A percentile compares a stretch with the other conserved stretches of the same genome.
Evolutionary conservation across 2,888 invertebrate genomes (phyloP).

Genomic region (Cosmia pyralina): DNA sequence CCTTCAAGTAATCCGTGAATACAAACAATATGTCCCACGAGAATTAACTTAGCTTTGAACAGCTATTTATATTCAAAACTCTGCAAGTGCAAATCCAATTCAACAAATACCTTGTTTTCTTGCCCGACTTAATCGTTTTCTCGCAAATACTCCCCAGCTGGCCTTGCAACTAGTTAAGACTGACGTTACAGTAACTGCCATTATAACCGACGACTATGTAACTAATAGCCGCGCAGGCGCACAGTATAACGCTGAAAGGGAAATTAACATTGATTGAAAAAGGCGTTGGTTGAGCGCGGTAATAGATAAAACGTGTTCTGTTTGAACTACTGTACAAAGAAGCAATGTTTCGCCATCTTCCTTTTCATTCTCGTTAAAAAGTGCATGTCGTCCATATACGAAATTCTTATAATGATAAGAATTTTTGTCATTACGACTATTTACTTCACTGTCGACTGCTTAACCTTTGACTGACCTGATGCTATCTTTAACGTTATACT

Average conservation of each 20-base stretch:
- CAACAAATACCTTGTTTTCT: slow-evolving; percentile 23
- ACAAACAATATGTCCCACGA: slow-evolving; percentile 17
- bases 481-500: slow-evolving; percentile 14
- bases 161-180: slow-evolving; percentile 59
- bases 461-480: slow-evolving; percentile 32
- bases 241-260: slow-evolving; percentile 54
- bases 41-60: slow-evolving; percentile 15
- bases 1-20: slow-evolving; percentile 15
- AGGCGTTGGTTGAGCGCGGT: slow-evolving; percentile 22
- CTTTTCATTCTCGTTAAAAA: slow-evolving; percentile 11
- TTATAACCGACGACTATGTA: slow-evolving; percentile 52
- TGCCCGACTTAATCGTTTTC: slow-evolving; percentile 39
- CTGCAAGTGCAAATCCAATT: slow-evolving; percentile 39
- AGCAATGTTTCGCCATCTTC: neutral
- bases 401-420: slow-evolving; percentile 8
- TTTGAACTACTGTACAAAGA: neutral
- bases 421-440: slow-evolving; percentile 22
- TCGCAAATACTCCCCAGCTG: slow-evolving; percentile 45
- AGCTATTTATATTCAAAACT: slow-evolving; percentile 27
- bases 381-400: neutral
- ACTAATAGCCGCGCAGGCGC: slow-evolving; percentile 37
- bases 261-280: slow-evolving; percentile 56
- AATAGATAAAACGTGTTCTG: slow-evolving; percentile 32
- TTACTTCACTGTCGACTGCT: slow-evolving; percentile 1
- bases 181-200: slow-evolving; percentile 42